Percentiles rank a stretch among this genome's conserved stretches.
Evolutionary conservation across 2,797 vertebrate genomes (phyloP).

Genomic region (Lerista edwardsae): DNA sequence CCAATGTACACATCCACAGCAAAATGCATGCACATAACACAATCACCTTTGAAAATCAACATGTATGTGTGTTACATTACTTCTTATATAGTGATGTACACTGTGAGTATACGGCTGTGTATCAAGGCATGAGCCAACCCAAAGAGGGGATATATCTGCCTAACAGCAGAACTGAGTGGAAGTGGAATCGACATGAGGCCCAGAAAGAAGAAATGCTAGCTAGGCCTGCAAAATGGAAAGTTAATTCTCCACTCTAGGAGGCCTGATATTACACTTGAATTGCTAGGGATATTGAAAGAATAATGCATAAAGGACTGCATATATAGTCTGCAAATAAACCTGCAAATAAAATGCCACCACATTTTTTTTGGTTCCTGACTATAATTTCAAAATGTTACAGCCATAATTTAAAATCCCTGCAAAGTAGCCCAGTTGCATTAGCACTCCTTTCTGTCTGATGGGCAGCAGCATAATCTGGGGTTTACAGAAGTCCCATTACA

Average conservation of each 20-base stretch:
- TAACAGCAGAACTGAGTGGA: neutral
- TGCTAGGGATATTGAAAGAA: neutral
- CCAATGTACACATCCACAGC: neutral
- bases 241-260: too few relatives aligned
- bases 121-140: neutral
- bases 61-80: neutral
- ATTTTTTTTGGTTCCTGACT: neutral
- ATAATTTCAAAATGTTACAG: neutral
- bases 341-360: neutral
- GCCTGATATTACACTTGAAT: neutral
- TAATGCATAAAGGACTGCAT: neutral
- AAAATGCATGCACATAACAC: neutral
- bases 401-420: neutral
- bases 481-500: slow-evolving; percentile 27
- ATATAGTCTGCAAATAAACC: too few relatives aligned
- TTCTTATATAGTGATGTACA: neutral
- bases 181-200: neutral
- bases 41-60: neutral
- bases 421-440: slow-evolving; percentile 12
- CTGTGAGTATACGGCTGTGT: neutral
- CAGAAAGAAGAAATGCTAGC: neutral
- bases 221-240: neutral
- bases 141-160: neutral
- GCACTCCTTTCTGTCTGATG: slow-evolving; percentile 2
- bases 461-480: slow-evolving; percentile 19